Base-by-base conservation (phyloP, 2,797 vertebrate species). In the Geotrypetes seraphini region DNA sequence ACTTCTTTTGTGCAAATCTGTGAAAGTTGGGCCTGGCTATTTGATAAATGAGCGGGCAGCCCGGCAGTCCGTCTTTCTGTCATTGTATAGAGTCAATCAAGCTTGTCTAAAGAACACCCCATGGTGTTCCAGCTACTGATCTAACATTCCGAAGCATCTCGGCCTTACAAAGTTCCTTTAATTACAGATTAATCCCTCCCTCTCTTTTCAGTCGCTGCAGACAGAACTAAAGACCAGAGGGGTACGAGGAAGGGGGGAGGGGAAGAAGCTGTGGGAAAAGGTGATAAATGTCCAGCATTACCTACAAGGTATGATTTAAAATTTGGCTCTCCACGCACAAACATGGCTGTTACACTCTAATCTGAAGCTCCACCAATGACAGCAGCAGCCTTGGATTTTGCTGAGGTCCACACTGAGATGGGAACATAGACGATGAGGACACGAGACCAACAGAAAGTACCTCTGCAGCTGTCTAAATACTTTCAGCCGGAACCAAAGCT, bases 31-130 rank as follows among this genome's bases (percentile, higher is more conserved):
- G 90, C 88, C 87, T 82, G 73, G 68, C 85, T 67, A 88, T 89
- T 89, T 97, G 92, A 99, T 98, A 97, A 96, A 98, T 97, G 92
- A 95, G 91, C 89, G 95, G 91, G 94, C 91, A 88, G 87, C 86
- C 89, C 89, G 90, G 90, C 90, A 90, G 89, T 78, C 80, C 85
- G 79, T 66, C 66, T 74, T 79, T 82, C 85, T 83, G 74, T 87
- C 90, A 96, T 97, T 99, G 96, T 97, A 78, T 80, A 55, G 86
- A 89, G 84, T 95, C 96, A 98, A 92, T 96, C 92, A 96, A 97
- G 92, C 94, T 87, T 96, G 90, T 88, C 88, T 92, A 94, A 96
- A 95, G 91, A 91, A 93, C 88, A 83, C 92, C 93, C 89, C 96
- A 94, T 89, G 92, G 91, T 92, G 93, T 86, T 93, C 85, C 75